phyloP scores from a whole-genome alignment of 1,140 invertebrate species.

The Melipona quadrifasciata region DNA sequence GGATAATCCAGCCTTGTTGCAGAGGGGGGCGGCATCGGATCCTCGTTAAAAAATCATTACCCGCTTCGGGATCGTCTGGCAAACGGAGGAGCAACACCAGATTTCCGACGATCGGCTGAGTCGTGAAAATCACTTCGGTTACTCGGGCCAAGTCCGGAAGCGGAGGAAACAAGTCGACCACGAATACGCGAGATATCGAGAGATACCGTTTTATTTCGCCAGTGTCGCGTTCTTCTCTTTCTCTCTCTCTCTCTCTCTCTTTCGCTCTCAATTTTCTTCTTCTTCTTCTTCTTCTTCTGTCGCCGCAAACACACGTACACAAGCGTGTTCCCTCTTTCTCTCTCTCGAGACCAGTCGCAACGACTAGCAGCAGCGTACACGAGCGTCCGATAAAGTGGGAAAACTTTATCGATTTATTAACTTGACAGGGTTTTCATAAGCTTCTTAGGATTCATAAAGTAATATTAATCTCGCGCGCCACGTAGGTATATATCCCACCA shows the following conservation, averaged over 20 bases:
- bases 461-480: conserved; percentile 67
- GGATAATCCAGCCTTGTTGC: conserved; percentile 22
- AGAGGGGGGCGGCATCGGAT: not conserved
- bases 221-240: not conserved
- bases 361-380: conserved; percentile 27
- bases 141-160: not conserved
- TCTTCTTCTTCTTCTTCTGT: not conserved
- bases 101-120: not conserved
- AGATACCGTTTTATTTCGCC: conserved; percentile 53
- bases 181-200: conserved; percentile 17
- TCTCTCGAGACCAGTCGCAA: not conserved
- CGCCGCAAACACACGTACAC: not conserved
- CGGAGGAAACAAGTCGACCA: conserved; percentile 35
- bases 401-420: conserved; percentile 74
- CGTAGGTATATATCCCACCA: conserved; percentile 62
- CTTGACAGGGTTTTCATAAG: conserved; percentile 70
- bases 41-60: conserved; percentile 31
- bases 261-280: conserved; percentile 1
- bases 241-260: not conserved
- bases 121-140: conserved; percentile 19
- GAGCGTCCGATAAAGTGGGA: conserved; percentile 62
- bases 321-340: not conserved
- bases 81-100: not conserved
- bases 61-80: not conserved
- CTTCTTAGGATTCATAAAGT: conserved; percentile 71